phyloP scores from a whole-genome alignment of 1,140 invertebrate species.

The Globodera ellingtonae region DNA sequence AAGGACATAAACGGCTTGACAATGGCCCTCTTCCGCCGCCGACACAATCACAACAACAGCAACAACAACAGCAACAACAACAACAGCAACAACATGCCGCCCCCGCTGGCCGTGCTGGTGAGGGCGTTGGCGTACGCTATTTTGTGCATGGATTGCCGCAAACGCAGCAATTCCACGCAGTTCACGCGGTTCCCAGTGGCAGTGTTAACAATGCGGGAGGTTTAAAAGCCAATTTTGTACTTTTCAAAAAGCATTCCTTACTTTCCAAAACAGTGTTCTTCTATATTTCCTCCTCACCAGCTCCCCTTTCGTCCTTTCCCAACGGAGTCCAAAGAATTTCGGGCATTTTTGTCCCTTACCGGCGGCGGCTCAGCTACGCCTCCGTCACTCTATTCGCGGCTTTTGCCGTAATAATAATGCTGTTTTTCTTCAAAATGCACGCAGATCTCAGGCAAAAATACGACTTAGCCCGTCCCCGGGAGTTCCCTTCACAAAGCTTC shows the following conservation, averaged over 20 bases:
- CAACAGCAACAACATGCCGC: too few species aligned
- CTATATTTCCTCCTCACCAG: neutral
- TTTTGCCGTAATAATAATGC: neutral
- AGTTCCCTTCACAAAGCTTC: too few species aligned
- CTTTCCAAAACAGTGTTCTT: neutral
- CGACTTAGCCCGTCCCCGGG: neutral
- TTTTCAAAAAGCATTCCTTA: neutral
- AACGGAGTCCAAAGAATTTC: neutral
- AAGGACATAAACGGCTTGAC: too few species aligned
- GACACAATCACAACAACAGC: too few species aligned
- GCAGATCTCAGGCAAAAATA: neutral
- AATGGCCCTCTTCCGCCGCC: too few species aligned
- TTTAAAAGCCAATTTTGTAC: neutral
- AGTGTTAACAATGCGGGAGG: neutral
- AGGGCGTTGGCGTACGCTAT: too few species aligned
- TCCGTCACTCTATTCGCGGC: neutral
- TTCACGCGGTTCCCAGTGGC: neutral
- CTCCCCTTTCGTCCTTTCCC: neutral
- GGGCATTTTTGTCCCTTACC: neutral
- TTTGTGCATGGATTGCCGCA: too few species aligned
- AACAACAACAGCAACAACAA: too few species aligned
- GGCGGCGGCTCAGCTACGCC: neutral
- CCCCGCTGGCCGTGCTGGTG: too few species aligned
- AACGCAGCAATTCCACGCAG: neutral
- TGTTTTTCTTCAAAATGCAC: neutral